Evolutionary conservation across 2,113 vertebrate genomes (phyloP).

Genomic region (Sorex fumeus): DNA sequence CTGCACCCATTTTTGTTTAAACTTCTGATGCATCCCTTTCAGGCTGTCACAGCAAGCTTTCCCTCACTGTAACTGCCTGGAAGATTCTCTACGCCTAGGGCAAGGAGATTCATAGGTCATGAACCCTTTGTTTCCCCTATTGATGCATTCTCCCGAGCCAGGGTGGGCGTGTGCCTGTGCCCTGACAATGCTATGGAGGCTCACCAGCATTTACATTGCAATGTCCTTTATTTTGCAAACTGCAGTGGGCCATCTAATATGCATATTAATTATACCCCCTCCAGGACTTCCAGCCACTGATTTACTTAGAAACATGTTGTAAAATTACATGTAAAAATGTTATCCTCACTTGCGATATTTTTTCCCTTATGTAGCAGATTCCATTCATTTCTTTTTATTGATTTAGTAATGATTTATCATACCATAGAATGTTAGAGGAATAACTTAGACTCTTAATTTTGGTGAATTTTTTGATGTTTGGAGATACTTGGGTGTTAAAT

Average conservation of each 20-base stretch:
- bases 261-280: slow-evolving; percentile 70
- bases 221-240: slow-evolving; percentile 87
- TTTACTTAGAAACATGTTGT: slow-evolving; percentile 66
- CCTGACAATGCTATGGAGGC: slow-evolving; percentile 75
- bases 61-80: slow-evolving; percentile 15
- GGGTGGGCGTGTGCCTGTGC: slow-evolving; percentile 82
- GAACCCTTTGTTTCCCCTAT: slow-evolving; percentile 74
- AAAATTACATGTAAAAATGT: slow-evolving; percentile 49
- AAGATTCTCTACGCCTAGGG: slow-evolving; percentile 37
- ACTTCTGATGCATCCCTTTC: slow-evolving; percentile 18
- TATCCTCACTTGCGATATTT: neutral
- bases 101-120: slow-evolving; percentile 64
- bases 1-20: neutral
- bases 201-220: slow-evolving; percentile 84
- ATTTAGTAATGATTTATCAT: too few relatives aligned
- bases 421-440: too few relatives aligned
- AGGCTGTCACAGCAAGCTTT: neutral
- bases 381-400: too few relatives aligned
- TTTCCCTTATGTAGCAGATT: too few relatives aligned
- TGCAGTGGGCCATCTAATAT: slow-evolving; percentile 67
- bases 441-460: too few relatives aligned
- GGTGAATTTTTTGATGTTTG: slow-evolving; percentile 39
- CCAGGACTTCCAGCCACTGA: slow-evolving; percentile 40
- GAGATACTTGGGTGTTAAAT: slow-evolving; percentile 53
- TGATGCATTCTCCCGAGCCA: slow-evolving; percentile 67